These are phyloP conservation scores for Physocephala rufipes DNA, from an alignment of 2,888 invertebrate genomes.

Conservation along the genomic window DNA sequence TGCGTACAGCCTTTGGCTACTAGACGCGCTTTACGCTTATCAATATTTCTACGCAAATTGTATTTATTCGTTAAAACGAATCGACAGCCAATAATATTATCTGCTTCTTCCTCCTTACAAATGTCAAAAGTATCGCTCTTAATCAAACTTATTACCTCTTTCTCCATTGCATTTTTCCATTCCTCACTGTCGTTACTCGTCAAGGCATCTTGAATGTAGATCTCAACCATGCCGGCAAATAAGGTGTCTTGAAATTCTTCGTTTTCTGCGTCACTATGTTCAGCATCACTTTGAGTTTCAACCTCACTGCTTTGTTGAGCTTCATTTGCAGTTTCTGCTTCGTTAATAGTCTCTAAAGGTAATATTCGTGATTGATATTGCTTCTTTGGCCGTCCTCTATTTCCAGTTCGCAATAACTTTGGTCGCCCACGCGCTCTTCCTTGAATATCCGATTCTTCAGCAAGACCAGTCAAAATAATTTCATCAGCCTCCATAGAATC, in stretches of 20 bases:
- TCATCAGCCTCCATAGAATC: background rate
- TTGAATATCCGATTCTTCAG: background rate
- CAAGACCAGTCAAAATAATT: background rate
- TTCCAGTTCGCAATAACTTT: slow-evolving; percentile 20
- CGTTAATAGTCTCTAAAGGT: background rate
- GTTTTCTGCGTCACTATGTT: background rate
- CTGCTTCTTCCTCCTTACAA: slow-evolving; percentile 2
- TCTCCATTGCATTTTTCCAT: slow-evolving; percentile 40
- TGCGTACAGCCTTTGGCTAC: slow-evolving; percentile 39
- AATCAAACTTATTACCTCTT: slow-evolving; percentile 34
- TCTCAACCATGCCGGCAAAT: slow-evolving; percentile 35
- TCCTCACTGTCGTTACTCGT: slow-evolving; percentile 28
- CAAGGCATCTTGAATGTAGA: slow-evolving; percentile 34
- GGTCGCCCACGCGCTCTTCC: slow-evolving; percentile 31
- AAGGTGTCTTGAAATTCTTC: slow-evolving; percentile 25
- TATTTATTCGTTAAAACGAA: slow-evolving; percentile 40
- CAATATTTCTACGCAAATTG: slow-evolving; percentile 29
- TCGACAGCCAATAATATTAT: slow-evolving; percentile 39
- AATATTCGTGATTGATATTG: slow-evolving; percentile 4
- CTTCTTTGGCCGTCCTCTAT: slow-evolving; percentile 34
- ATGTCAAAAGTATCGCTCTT: slow-evolving; percentile 39
- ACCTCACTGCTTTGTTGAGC: background rate
- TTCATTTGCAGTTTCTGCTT: slow-evolving; percentile 1
- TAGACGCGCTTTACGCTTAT: slow-evolving; percentile 34
- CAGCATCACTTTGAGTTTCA: background rate